phyloP scores from a whole-genome alignment of 2,888 invertebrate species.

The Cataglyphis albicans region DNA sequence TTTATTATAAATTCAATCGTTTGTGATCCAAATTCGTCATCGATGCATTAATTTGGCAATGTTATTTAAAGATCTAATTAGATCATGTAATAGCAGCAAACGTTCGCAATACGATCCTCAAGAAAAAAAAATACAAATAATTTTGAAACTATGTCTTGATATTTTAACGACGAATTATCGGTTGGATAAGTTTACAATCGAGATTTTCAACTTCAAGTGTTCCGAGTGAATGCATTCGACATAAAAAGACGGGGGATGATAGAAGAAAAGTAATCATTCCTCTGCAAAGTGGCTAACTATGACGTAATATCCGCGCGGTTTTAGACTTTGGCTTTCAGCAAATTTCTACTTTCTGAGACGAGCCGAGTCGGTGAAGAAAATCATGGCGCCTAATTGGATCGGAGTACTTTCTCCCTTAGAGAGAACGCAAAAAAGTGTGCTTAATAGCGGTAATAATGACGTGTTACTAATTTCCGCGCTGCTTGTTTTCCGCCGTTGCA shows the following conservation, averaged over 20 bases:
- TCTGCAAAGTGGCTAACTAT: conserved; percentile 37
- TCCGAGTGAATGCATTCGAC: background rate
- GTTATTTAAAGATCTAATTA: background rate
- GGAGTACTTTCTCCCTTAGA: background rate
- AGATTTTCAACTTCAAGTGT: conserved; percentile 3
- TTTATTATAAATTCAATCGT: background rate
- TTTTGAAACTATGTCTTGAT: background rate
- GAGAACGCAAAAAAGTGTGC: background rate
- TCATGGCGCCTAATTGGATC: conserved; percentile 40
- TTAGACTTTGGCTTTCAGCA: conserved; percentile 38
- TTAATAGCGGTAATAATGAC: background rate
- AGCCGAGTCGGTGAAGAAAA: conserved; percentile 30
- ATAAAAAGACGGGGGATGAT: conserved; percentile 19
- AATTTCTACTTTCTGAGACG: conserved; percentile 25
- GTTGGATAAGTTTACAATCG: conserved; percentile 13
- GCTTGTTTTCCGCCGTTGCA: background rate
- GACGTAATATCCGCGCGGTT: conserved; percentile 36
- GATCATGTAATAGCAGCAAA: background rate
- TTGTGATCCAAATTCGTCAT: background rate
- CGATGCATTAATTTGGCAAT: background rate
- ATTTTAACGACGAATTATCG: conserved; percentile 13
- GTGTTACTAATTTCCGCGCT: background rate
- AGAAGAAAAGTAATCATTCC: conserved; percentile 38
- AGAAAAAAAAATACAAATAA: background rate
- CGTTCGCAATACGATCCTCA: background rate